A percentile compares a stretch with the other conserved stretches of the same genome.
These are phyloP conservation scores for Automeris io DNA, from an alignment of 2,888 invertebrate species.

Conservation along the genomic window DNA sequence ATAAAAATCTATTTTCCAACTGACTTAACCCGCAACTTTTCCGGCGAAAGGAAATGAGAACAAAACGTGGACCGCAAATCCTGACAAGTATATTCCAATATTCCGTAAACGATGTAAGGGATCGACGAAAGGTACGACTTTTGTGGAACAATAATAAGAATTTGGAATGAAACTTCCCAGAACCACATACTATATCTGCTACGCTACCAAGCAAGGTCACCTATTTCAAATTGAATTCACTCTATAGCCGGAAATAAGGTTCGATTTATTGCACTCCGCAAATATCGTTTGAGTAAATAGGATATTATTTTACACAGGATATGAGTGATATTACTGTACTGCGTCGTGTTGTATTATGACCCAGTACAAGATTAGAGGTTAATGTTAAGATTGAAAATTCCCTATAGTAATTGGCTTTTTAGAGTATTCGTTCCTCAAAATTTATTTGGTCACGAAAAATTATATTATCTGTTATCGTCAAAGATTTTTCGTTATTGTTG, in stretches of 20 bases:
- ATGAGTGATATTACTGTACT: too few relatives aligned
- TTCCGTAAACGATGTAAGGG: background rate
- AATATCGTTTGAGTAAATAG: background rate
- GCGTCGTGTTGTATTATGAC: too few relatives aligned
- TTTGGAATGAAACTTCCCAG: background rate
- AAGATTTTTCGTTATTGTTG: too few relatives aligned
- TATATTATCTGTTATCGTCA: too few relatives aligned
- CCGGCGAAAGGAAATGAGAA: conserved; percentile 1
- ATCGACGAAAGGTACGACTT: background rate
- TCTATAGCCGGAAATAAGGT: background rate
- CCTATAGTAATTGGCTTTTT: too few relatives aligned
- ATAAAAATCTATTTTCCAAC: background rate
- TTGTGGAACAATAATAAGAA: background rate
- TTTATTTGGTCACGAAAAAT: too few relatives aligned
- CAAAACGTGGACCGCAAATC: conserved; percentile 1
- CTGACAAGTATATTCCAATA: conserved; percentile 3
- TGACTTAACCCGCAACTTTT: background rate
- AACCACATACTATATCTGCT: background rate
- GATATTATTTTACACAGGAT: too few relatives aligned
- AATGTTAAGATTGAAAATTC: too few relatives aligned
- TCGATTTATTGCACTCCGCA: background rate
- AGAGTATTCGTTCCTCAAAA: too few relatives aligned
- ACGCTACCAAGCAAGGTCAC: background rate
- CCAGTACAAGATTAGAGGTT: too few relatives aligned
- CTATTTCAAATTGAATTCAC: conserved; percentile 1